A percentile compares a stretch with the other conserved stretches of the same genome.
Conservation (phyloP, 1,140 invertebrate genomes). For the Hylyphantes graminicola region DNA sequence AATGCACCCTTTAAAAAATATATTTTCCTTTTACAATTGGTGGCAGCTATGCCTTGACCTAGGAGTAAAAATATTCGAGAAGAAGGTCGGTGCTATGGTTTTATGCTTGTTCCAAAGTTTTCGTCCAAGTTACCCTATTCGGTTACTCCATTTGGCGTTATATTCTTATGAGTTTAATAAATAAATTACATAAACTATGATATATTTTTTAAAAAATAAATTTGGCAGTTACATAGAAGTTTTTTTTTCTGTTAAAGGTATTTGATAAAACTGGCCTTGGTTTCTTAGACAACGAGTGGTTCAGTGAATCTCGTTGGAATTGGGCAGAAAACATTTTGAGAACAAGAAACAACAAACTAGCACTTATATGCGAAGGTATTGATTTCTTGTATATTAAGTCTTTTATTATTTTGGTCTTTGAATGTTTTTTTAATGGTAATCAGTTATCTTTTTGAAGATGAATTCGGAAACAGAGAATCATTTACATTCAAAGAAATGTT, state of each 20-base stretch:
- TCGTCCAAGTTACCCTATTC: no score
- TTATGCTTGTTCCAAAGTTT: no score
- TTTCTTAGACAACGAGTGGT: constrained; percentile 63
- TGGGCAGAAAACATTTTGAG: constrained; percentile 65
- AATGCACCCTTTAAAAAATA: background rate
- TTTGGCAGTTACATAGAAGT: background rate
- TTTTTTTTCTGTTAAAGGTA: constrained; percentile 1
- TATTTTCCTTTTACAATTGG: background rate
- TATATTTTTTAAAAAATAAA: no score
- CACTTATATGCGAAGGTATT: constrained; percentile 18
- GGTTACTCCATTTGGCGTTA: no score
- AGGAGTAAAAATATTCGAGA: no score
- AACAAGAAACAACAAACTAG: constrained; percentile 58
- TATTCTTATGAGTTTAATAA: no score
- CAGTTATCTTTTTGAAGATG: background rate
- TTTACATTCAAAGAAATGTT: background rate
- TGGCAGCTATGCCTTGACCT: no score
- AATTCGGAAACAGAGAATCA: background rate
- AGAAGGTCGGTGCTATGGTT: no score
- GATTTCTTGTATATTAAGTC: no score
- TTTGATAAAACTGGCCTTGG: constrained; percentile 4
- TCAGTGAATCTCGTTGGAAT: constrained; percentile 63
- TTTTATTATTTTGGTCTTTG: no score
- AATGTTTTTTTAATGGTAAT: no score
- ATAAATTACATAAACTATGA: no score